Evolutionary conservation across 2,113 vertebrate genomes (phyloP), one percentile per base, ranked within the genome.

Genomic region (Narcine bancroftii): DNA sequence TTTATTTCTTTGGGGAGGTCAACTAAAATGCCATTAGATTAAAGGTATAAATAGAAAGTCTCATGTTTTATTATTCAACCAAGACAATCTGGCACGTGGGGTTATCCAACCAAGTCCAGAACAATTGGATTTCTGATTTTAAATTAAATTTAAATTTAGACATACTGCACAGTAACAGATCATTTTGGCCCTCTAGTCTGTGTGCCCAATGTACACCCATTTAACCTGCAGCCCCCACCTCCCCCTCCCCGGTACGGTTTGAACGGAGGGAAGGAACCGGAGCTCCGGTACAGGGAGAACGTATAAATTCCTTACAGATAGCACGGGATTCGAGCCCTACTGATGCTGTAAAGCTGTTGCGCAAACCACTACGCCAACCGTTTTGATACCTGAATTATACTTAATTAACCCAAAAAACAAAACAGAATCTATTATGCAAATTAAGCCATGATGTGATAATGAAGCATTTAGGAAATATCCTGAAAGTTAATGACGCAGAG

Each of bases 381-480:
- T 85, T 10, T 39, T 42, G 63, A 42, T 2, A 10, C 36, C 15
- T 11, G 10, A 24, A 66, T 89, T 39, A 13, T 42, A 45, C n/a
- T 42, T 89, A 66, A 89, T 89, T 56, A 89, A 89, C 63, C 39
- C 63, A 65, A 91, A 69, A 63, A 42, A 69, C 9, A 69, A 69
- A 69, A 66, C 63, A 26, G 87, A 69, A 42, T 36, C 24, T 39
- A 91, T 45, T 91, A 26, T 69, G 63, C 87, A 66, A 69, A 89
- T 89, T 39, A 39, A 36, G 39, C 36, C 10, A 39, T 24, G 3
- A 42, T 13, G 7, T 66, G 24, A 66, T 60, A 89, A 65, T 69
- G 87, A 42, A 26, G 39, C 39, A 21, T 45, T 91, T 91, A 45
- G 63, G 69, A 45, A 91, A 69, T 66, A 17, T 2, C 9, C 63